Percentiles rank a stretch among this genome's conserved stretches.
phyloP scores from a whole-genome alignment of 2,888 invertebrate genomes.

The Xestia xanthographa region DNA sequence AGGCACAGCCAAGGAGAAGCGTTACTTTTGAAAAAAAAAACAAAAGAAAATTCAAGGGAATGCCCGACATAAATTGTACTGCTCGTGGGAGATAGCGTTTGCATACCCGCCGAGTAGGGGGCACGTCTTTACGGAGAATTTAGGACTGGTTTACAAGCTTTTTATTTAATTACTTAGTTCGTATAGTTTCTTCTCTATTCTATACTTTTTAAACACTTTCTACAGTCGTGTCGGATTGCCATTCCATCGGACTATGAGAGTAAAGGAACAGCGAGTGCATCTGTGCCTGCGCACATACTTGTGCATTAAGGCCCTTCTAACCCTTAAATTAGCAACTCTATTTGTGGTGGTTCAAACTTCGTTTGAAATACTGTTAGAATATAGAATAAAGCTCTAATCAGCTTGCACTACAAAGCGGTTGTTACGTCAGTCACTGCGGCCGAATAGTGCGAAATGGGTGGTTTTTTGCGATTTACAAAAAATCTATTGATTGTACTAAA shows the following conservation, averaged over 20 bases:
- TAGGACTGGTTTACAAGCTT: constrained; percentile 7
- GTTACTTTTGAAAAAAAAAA: constrained; percentile 83
- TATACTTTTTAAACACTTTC: background rate
- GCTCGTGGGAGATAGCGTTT: constrained; percentile 87
- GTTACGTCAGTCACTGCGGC: no score
- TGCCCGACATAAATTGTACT: constrained; percentile 88
- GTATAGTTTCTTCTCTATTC: background rate
- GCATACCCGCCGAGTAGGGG: constrained; percentile 84
- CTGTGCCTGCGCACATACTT: background rate
- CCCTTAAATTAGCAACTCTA: no score
- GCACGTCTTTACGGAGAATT: constrained; percentile 33
- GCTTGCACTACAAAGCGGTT: no score
- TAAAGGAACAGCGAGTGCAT: background rate
- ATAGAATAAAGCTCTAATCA: no score
- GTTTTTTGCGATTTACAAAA: no score
- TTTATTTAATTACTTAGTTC: background rate
- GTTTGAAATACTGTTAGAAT: no score
- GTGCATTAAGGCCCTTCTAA: no score
- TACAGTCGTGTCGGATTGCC: no score
- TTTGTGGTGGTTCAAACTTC: no score
- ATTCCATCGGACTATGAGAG: background rate
- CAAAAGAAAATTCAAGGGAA: constrained; percentile 88
- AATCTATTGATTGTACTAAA: no score
- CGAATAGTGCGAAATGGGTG: no score
- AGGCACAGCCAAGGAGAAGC: constrained; percentile 74